Base-by-base conservation (phyloP, 2,113 vertebrate genomes). In the Monopterus albus region DNA sequence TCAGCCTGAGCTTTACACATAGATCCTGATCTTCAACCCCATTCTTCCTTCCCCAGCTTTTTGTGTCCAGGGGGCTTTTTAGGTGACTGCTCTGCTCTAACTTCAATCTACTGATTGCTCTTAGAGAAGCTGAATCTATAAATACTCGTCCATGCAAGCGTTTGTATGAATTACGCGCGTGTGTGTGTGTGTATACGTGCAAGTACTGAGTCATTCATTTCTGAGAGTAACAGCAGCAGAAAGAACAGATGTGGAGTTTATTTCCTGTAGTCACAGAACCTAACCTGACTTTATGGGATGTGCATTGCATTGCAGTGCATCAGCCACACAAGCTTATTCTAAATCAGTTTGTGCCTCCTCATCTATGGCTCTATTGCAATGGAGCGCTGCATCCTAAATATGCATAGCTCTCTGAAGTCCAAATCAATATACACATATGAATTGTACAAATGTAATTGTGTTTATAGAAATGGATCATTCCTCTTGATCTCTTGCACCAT, bases 21-120 rank as follows among this genome's bases (percentile, higher is more conserved):
- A 17, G n/a, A 38, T 28, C 40, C 7, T 81, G 82, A 87, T 66
- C 82, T 85, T 75, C 82, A 57, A 81, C 78, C 84, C 49, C 53
- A 26, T 81, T 73, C 57, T 66, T 56, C 39, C 47, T 57, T 42
- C 14, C 47, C 43, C 3, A 2, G 35, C 38, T 51, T 75, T 57
- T 39, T 65, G 38, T 17, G 10, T 38, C 47, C 4, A 0, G 15
- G 28, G 31, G 79, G 52, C 57, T 31, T 66, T n/a, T 29, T 49
- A 72, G 51, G 70, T 79, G 72, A 87, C 67, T 21, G 56, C 52
- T 67, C 38, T 7, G 38, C 45, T 43, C 38, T 36, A 49, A n/a
- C 68, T 83, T 56, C 50, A 65, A n/a, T 84, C 53, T 81, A 31
- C 53, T 61, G 46, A 70, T 47, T 67, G 33, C 72, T 69, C 51